Base-by-base conservation (phyloP, 2,797 vertebrate genomes). In the Takifugu rubripes region DNA sequence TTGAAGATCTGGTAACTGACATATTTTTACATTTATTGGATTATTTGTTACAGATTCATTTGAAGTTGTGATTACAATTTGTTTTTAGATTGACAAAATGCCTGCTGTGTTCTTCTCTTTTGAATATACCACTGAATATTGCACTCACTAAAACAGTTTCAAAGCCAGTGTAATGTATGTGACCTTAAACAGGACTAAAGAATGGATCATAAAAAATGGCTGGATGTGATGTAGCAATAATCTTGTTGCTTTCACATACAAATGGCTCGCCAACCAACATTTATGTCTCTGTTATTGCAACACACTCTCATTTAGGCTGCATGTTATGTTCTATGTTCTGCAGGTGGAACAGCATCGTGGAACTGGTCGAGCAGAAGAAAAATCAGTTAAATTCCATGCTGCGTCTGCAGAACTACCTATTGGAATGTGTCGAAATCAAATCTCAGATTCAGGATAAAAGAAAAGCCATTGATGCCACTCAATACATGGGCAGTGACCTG, bases 261-360 rank as follows among this genome's bases (percentile, higher is more conserved):
- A 10, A 33, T 9, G 31, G 31, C 31, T 9, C 31, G 2, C 31
- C 31, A 9, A 10, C 7, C 31, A 33, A 10, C 31, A 29, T 7
- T 5, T 29, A 5, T 43, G 42, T 46, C 10, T 59, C 52, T 15
- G 5, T 51, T 17, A 43, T 50, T 42, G 25, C 15, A 2, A 10
- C 40, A 25, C 24, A 17, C 4, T 42, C 31, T 44, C 46, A 26
- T 3, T 31, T 3, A 27, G 17, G 17, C 7, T 54, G 4, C 9
- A 5, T 1, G 3, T 47, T 48, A 21, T 25, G 0, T 51, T 4
- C 15, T 12, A n/a, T 57, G 44, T 64, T 7, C 7, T 5, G 27
- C 81, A 98, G 96, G 83, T 98, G 96, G 96, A 97, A 97, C 83
- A 88, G 90, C 16, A 96, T 98, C 1, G 94, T 98, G 67, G 94